Evolutionary conservation across 2,888 invertebrate genomes (phyloP), one percentile per base, ranked within the genome.

Genomic region (Acleris laterana): DNA sequence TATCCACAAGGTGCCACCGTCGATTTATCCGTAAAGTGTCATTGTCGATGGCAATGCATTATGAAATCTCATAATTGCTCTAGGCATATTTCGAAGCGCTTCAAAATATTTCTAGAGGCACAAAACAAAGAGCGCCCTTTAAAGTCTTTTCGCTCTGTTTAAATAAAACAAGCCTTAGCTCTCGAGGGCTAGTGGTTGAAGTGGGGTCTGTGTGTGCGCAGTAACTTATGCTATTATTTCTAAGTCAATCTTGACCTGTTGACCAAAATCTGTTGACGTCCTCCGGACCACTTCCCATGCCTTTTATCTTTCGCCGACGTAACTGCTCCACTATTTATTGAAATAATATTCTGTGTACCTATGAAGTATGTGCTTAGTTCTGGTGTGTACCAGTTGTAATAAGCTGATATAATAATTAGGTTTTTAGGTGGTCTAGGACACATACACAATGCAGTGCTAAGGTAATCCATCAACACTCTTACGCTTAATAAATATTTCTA

Each of bases 171-270:
- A 87, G 85, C 87, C 85, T 83, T 77, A 84, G 78, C 78, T 80
- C 87, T 88, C 84, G 85, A 83, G 85, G 85, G 80, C 85, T 80
- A 81, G 79, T 81, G 80, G 74, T 77, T 90, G 81, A 87, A 90
- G 90, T 87, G 81, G 85, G 88, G 88, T 84, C 77, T 69, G 79
- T 90, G 86, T 80, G 72, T 90, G 83, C 88, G 78, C 77, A 90
- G 86, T 88, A 88, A 87, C 89, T 90, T 85, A 89, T 88, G 86
- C 88, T 91, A 90, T 92, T 91, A 91, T 91, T 90, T 91, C 89
- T 88, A 89, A 89, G 88, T 86, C 88, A 87, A 88, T 83, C 81
- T 82, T 79, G 77, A 81, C 80, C 82, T 81, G 83, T 92, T 92
- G 87, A 87, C 83, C 84, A 90, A 89, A 89, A 62, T 89, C 87